A percentile compares a stretch with the other conserved stretches of the same genome.
These are phyloP conservation scores for Botrylloides violaceus DNA, from an alignment of 23 tunicate species.

Conservation along the genomic window DNA sequence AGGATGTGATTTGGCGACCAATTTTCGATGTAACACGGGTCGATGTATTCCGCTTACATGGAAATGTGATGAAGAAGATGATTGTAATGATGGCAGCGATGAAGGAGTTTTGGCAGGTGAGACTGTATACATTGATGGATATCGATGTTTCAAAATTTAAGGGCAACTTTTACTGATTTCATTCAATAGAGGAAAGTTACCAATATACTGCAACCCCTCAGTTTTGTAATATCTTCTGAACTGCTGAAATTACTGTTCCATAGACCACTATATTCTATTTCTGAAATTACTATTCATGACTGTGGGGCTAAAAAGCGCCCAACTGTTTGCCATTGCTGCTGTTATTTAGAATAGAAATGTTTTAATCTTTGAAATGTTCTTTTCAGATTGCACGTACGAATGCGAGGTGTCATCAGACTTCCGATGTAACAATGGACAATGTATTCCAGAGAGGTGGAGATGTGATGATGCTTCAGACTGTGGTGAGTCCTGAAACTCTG, in stretches of 20 bases:
- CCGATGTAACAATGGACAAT: conserved; percentile 31
- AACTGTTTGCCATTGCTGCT: too few relatives aligned
- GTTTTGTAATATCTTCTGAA: too few relatives aligned
- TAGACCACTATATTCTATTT: too few relatives aligned
- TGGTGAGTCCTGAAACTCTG: conserved; percentile 30
- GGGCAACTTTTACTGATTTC: not conserved
- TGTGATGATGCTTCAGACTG: conserved; percentile 66
- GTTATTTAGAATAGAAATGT: too few relatives aligned
- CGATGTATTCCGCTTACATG: conserved; percentile 33
- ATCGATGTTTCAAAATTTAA: too few relatives aligned
- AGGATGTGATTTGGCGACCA: conserved; percentile 1
- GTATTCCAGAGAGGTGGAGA: conserved; percentile 49
- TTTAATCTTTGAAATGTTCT: too few relatives aligned
- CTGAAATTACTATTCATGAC: too few relatives aligned
- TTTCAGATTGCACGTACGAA: conserved; percentile 14
- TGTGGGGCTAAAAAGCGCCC: too few relatives aligned
- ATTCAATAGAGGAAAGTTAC: not conserved
- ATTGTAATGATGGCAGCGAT: conserved; percentile 63
- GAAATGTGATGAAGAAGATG: conserved; percentile 48
- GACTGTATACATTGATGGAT: not conserved
- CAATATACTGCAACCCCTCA: too few relatives aligned
- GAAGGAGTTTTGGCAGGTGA: conserved; percentile 26
- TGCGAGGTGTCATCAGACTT: conserved; percentile 20
- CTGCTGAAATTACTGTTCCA: too few relatives aligned
- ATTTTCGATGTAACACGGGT: conserved; percentile 30